phyloP scores from a whole-genome alignment of 2,113 vertebrate genomes.

The Rhea americana region DNA sequence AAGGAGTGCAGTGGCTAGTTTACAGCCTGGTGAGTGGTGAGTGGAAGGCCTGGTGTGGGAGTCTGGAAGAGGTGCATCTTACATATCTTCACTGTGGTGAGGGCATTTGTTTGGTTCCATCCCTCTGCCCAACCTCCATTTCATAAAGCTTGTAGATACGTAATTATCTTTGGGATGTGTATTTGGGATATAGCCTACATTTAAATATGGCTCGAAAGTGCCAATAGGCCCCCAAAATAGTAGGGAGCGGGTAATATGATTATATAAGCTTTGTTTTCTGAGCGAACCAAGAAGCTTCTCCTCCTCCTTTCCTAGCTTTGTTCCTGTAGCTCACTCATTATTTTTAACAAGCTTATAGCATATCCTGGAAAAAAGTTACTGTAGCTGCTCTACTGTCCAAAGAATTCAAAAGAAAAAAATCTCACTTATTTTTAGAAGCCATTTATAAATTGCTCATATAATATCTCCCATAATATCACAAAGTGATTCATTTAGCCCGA shows the following conservation, averaged over 20 bases:
- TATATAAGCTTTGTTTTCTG: background rate
- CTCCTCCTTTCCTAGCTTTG: background rate
- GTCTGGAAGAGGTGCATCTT: background rate
- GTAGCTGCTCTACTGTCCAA: background rate
- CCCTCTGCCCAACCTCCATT: background rate
- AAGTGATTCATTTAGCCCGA: background rate
- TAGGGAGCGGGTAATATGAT: background rate
- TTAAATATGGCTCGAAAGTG: background rate
- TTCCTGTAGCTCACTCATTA: background rate
- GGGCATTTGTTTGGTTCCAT: background rate
- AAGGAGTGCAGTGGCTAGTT: background rate
- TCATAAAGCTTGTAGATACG: background rate
- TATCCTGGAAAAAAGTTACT: background rate
- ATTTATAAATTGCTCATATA: background rate
- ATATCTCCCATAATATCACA: background rate
- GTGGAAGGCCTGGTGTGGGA: background rate
- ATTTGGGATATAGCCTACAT: background rate
- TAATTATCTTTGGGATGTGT: background rate
- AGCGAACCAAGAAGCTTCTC: background rate
- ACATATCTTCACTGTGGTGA: fast-evolving
- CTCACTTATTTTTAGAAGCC: background rate
- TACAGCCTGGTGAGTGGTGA: background rate
- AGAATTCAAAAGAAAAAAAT: background rate
- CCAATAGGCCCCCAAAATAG: background rate
- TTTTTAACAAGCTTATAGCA: background rate